Percentiles rank a stretch among this genome's conserved stretches.
phyloP scores from a whole-genome alignment of 2,888 invertebrate species.

The Pseudococcus longispinus region DNA sequence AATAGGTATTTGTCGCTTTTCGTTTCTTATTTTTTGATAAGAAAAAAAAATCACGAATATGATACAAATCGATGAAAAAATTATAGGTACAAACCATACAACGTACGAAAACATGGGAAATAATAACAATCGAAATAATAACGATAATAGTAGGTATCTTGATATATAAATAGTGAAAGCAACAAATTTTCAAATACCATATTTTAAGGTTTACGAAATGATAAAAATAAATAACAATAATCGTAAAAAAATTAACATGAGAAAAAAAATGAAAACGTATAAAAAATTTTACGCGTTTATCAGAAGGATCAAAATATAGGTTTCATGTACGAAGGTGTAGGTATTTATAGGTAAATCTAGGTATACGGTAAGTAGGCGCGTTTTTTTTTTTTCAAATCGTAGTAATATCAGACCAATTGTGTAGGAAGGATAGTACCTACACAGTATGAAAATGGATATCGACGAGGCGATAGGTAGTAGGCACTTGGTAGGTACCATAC shows the following conservation, averaged over 20 bases:
- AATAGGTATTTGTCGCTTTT: not conserved
- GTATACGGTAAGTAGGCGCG: not conserved
- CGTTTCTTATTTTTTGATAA: not conserved
- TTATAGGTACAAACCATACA: not conserved
- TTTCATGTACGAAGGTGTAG: not conserved
- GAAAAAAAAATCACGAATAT: not conserved
- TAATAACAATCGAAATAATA: not conserved
- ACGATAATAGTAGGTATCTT: not conserved
- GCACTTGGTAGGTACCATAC: not conserved
- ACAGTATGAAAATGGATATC: not conserved
- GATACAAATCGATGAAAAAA: not conserved
- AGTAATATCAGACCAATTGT: not conserved
- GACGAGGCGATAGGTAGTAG: not conserved
- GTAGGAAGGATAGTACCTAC: not conserved
- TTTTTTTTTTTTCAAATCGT: not conserved
- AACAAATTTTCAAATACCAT: constrained; percentile 15
- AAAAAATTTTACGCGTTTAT: constrained; percentile 17
- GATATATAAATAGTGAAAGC: constrained; percentile 9
- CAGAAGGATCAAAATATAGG: not conserved
- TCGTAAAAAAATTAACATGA: constrained; percentile 30
- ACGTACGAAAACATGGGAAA: not conserved
- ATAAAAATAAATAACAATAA: constrained; percentile 24
- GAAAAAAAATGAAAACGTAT: constrained; percentile 26
- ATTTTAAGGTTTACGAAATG: not conserved
- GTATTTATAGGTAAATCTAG: not conserved